Evolutionary conservation across 1,140 invertebrate species (phyloP), one percentile per base, ranked within the genome.

Genomic region (Zaprionus africanus): DNA sequence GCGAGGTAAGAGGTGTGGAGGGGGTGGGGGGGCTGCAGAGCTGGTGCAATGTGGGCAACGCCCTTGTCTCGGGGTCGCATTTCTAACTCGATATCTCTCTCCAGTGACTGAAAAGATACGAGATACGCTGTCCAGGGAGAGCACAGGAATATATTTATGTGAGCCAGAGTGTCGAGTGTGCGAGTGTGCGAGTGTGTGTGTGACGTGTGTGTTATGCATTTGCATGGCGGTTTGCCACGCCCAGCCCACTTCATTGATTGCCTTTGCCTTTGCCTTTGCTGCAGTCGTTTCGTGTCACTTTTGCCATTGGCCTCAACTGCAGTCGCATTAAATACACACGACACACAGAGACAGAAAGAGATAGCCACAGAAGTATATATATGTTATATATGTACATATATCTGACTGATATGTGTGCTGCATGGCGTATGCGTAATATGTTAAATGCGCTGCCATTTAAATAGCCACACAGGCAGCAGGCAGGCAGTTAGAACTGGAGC

Each of bases 201-300:
- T 22, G 12, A 24, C 24, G 17, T 65, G 31, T 28, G 28, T 28
- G 28, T 31, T 61, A 41, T 74, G 70, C 64, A 60, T 60, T 53
- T 73, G 64, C 64, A 53, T 67, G 68, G 41, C 34, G 41, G 41
- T 46, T 46, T 61, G 66, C 72, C 65, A 78, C 58, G 75, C 75
- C 62, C 72, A 51, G 60, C 58, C 19, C 81, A 83, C 54, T 82
- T 65, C 79, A 85, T 82, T 85, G 79, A 87, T 85, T 79, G 83
- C 82, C 76, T 69, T 82, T 41, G 38, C 38, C 38, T 41, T n/a
- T 41, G 41, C 41, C 41, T 43, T 43, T 17, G n/a, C 54, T 78
- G 64, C 59, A 64, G 54, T 65, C 78, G 56, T 72, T 79, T 76
- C 46, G 66, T 69, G 75, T 75, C 79, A 81, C 73, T 81, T 77